These are phyloP conservation scores for Gymnorhina tibicen DNA, from an alignment of 2,113 vertebrate species.

Conservation along the genomic window DNA sequence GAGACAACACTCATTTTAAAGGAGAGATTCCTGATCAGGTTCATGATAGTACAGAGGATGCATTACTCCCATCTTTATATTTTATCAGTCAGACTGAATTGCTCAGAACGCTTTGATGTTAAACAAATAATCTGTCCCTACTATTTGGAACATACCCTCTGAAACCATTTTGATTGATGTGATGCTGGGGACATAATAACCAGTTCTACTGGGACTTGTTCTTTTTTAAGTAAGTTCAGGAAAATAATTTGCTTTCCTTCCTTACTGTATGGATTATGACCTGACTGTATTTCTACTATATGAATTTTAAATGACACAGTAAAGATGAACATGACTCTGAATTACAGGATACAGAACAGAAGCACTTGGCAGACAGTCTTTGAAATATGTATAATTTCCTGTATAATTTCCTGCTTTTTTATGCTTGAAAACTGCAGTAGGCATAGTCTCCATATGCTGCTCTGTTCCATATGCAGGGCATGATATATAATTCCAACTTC, in stretches of 20 bases:
- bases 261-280: background rate
- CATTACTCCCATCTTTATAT: background rate
- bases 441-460: background rate
- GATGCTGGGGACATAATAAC: background rate
- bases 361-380: constrained; percentile 17
- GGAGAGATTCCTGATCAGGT: background rate
- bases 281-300: background rate
- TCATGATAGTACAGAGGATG: background rate
- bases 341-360: constrained; percentile 13
- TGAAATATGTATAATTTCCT: constrained; percentile 46
- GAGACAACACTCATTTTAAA: background rate
- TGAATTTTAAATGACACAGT: constrained; percentile 3
- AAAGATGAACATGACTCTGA: constrained; percentile 3
- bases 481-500: constrained; percentile 53
- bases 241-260: background rate
- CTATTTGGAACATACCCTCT: background rate
- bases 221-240: background rate
- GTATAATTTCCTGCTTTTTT: constrained; percentile 43
- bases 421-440: background rate
- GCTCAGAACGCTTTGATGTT: background rate
- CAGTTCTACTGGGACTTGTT: background rate
- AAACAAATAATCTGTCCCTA: background rate
- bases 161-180: background rate
- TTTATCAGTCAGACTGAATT: background rate
- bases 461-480: constrained; percentile 16